These are phyloP conservation scores for Drosophila peninsularis DNA, from an alignment of 2,888 invertebrate genomes.

Conservation along the genomic window DNA sequence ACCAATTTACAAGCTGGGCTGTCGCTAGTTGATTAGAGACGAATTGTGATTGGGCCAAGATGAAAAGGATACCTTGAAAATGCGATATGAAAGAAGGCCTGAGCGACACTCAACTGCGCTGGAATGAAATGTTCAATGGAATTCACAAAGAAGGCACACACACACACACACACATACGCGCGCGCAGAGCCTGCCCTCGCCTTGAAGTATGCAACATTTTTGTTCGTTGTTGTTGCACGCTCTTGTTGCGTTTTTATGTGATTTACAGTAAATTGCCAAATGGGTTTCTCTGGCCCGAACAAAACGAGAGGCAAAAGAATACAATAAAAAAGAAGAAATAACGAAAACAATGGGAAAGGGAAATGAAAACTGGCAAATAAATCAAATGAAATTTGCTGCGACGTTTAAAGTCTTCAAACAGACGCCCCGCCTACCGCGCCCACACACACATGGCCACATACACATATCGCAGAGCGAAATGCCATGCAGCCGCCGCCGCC, in stretches of 20 bases:
- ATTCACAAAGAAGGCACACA: slow-evolving; percentile 25
- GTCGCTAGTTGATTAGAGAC: neutral
- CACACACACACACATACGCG: slow-evolving; percentile 6
- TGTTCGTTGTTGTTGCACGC: slow-evolving; percentile 36
- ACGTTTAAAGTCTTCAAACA: slow-evolving; percentile 31
- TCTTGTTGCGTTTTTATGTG: slow-evolving; percentile 54
- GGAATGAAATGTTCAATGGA: slow-evolving; percentile 48
- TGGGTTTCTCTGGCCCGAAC: slow-evolving; percentile 31
- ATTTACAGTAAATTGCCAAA: slow-evolving; percentile 73
- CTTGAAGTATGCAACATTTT: slow-evolving; percentile 57
- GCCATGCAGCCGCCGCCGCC: too few species aligned
- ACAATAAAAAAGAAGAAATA: slow-evolving; percentile 1
- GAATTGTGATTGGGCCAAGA: slow-evolving; percentile 9
- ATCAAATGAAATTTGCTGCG: slow-evolving; percentile 77
- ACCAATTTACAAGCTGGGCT: neutral
- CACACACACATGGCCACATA: neutral
- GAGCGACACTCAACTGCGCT: slow-evolving; percentile 4
- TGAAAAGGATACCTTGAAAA: slow-evolving; percentile 12
- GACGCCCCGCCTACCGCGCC: neutral
- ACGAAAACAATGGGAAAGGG: slow-evolving; percentile 48
- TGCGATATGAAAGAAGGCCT: slow-evolving; percentile 5
- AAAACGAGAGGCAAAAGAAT: slow-evolving; percentile 2
- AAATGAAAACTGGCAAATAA: slow-evolving; percentile 78
- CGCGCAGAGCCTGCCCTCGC: slow-evolving; percentile 15
- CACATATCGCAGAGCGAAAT: slow-evolving; percentile 1